These are phyloP conservation scores for Melospiza melodia DNA, from an alignment of 2,113 vertebrate species.

Conservation along the genomic window DNA sequence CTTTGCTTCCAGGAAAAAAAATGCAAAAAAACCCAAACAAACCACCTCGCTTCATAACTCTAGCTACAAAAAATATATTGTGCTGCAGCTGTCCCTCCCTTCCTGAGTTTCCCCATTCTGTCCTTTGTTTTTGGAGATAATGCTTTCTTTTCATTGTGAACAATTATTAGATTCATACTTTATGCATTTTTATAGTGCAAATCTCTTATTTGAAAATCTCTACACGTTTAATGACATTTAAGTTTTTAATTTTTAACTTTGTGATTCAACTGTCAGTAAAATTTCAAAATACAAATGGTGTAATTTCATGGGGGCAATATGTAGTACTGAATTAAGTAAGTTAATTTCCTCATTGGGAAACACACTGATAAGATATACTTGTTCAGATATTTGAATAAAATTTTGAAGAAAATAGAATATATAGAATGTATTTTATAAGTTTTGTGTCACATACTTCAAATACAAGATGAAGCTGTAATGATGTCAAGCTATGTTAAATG, in stretches of 20 bases:
- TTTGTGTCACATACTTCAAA: neutral
- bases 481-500: neutral
- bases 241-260: neutral
- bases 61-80: slow-evolving; percentile 38
- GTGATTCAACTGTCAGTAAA: neutral
- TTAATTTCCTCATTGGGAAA: neutral
- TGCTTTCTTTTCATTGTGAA: neutral
- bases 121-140: neutral
- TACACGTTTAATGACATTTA: neutral
- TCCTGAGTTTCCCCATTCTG: neutral
- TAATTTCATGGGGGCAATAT: neutral
- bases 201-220: neutral
- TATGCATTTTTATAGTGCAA: neutral
- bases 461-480: rapidly evolving
- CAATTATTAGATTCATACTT: neutral
- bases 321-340: neutral
- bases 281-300: neutral
- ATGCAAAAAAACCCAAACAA: neutral
- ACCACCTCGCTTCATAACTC: neutral
- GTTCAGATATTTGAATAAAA: neutral
- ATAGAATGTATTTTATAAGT: neutral
- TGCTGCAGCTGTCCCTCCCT: neutral
- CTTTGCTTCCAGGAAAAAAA: slow-evolving; percentile 26
- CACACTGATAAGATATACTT: neutral
- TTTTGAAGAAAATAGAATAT: neutral